Percentiles rank a stretch among this genome's conserved stretches.
Evolutionary conservation across 2,797 vertebrate species (phyloP).

Genomic region (Sternotherus odoratus): DNA sequence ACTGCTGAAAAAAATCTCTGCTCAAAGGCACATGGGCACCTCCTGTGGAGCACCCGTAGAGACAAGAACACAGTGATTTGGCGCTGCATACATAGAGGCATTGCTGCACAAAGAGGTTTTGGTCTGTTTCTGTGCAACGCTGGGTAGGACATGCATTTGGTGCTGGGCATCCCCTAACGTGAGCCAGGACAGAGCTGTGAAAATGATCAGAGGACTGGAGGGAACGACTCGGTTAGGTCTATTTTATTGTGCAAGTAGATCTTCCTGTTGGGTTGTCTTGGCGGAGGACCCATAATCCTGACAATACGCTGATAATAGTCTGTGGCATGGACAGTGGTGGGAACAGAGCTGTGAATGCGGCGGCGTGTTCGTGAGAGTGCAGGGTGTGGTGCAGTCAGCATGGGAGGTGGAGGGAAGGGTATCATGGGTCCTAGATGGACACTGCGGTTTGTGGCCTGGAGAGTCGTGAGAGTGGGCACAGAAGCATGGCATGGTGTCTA

Average conservation of each 20-base stretch:
- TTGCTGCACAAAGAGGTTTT: conserved; percentile 60
- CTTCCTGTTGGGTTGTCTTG: background rate
- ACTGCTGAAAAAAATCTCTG: background rate
- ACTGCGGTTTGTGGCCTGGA: background rate
- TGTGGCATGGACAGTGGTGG: conserved; percentile 18
- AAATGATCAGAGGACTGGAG: conserved; percentile 17
- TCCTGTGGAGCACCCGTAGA: background rate
- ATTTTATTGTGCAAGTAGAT: background rate
- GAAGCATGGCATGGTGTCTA: background rate
- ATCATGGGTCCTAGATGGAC: background rate
- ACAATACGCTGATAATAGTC: background rate
- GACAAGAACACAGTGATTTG: conserved; percentile 65
- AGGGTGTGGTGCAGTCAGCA: conserved; percentile 66
- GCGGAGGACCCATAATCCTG: conserved; percentile 18
- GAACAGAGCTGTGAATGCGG: conserved; percentile 46
- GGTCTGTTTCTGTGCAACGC: conserved; percentile 33
- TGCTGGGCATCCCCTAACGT: conserved; percentile 39
- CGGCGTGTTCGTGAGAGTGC: conserved; percentile 63
- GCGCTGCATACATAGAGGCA: conserved; percentile 65
- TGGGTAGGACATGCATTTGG: conserved; percentile 51
- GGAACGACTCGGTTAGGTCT: conserved; percentile 32
- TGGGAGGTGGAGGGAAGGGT: conserved; percentile 27
- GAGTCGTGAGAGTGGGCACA: background rate
- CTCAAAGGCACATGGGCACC: background rate
- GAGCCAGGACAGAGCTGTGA: conserved; percentile 54